Evolutionary conservation across 2,797 vertebrate genomes (phyloP).

Genomic region (Enteromius fasciolatus): DNA sequence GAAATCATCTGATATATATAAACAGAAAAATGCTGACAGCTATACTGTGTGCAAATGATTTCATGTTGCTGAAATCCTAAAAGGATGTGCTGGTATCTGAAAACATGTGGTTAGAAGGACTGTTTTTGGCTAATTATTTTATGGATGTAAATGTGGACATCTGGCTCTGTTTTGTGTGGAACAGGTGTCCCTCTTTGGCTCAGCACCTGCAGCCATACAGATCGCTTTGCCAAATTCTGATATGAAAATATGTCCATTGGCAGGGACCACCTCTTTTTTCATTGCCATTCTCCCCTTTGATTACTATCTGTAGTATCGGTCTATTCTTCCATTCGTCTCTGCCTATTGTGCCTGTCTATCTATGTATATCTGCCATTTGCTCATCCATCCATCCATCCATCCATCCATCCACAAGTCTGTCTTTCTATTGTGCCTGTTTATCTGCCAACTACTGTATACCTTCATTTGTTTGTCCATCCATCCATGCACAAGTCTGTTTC

Average conservation of each 20-base stretch:
- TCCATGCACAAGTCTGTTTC: no score
- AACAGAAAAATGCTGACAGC: not conserved
- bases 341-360: no score
- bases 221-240: conserved; percentile 30
- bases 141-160: conserved; percentile 38
- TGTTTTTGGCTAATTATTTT: conserved; percentile 33
- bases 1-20: not conserved
- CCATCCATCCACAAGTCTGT: not conserved
- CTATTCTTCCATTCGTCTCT: not conserved
- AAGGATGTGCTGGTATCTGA: not conserved
- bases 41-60: not conserved
- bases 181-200: conserved; percentile 45
- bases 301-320: conserved; percentile 8
- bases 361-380: not conserved
- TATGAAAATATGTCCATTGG: conserved; percentile 39
- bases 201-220: conserved; percentile 21
- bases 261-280: not conserved
- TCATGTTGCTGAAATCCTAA: not conserved
- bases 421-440: not conserved
- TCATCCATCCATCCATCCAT: not conserved
- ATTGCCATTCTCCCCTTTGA: conserved; percentile 32
- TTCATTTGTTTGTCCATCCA: no score
- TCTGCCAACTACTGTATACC: not conserved
- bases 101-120: conserved; percentile 19
- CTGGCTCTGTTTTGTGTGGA: conserved; percentile 39